phyloP scores from a whole-genome alignment of 1,140 invertebrate genomes.

The Littorina saxatilis region DNA sequence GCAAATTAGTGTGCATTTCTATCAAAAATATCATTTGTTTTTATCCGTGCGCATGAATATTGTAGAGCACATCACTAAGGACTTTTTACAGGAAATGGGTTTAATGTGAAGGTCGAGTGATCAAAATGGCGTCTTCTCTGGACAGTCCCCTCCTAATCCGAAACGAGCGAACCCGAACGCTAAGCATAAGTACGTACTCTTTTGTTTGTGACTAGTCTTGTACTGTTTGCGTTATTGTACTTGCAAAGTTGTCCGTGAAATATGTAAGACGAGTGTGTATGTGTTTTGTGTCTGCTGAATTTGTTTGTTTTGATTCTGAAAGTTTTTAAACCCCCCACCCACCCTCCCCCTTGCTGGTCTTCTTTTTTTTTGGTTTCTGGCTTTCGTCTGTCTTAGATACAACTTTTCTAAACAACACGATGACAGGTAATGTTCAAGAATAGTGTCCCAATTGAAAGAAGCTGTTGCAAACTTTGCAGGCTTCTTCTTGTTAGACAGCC shows the following conservation, averaged over 20 bases:
- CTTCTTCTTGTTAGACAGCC: too few species aligned
- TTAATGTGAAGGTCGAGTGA: conserved; percentile 30
- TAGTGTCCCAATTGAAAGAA: too few species aligned
- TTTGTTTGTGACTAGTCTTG: not conserved
- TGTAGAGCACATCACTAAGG: conserved; percentile 21
- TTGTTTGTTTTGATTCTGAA: not conserved
- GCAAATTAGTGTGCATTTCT: not conserved
- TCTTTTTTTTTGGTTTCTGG: too few species aligned
- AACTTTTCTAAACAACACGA: too few species aligned
- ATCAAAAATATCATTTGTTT: not conserved
- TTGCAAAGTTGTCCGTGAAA: not conserved
- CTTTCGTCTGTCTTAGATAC: too few species aligned
- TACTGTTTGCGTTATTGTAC: not conserved
- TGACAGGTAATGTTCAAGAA: too few species aligned
- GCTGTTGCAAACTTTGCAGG: too few species aligned
- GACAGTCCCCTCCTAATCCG: conserved; percentile 30
- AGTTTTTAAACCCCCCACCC: too few species aligned
- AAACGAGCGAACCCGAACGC: conserved; percentile 26
- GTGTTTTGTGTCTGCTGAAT: not conserved
- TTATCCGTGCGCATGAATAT: conserved; percentile 16
- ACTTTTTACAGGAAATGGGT: conserved; percentile 24
- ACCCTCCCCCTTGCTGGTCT: too few species aligned
- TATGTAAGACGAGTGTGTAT: not conserved
- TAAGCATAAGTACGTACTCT: conserved; percentile 11
- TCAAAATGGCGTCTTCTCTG: conserved; percentile 50